Evolutionary conservation across 2,113 vertebrate species (phyloP), one percentile per base, ranked within the genome.

Genomic region (Tor tambroides): DNA sequence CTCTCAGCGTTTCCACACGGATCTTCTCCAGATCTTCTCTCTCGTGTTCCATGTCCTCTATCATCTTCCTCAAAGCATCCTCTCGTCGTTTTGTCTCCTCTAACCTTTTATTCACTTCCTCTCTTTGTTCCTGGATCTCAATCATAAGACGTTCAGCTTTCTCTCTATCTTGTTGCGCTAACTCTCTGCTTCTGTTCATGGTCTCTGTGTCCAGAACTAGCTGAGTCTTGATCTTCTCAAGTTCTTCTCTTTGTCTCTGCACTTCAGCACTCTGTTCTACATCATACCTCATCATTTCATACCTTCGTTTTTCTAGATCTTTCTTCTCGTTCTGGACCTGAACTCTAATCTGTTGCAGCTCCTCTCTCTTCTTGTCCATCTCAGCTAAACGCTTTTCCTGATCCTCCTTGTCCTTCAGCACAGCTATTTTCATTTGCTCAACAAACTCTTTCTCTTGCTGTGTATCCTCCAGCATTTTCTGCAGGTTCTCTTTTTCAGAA

Each of bases 71-170:
- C 72, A 89, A 59, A 21, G 17, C 51, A 11, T 89, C 65, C 56
- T 89, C 88, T 76, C 5, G 67, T 30, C 9, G 67, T 54, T 76
- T 81, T 21, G 6, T 84, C 82, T 91, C 89, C 56, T 89, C 87
- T 11, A 91, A 51, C n/a, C 46, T 69, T 8, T 56, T 59, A 78
- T 89, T 71, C 5, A 43, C 80, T 76, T 92, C 91, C 72, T 81
- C 91, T 86, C 83, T 91, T 71, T 92, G 86, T 3, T 72, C 83
- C 85, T 92, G 83, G 41, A 87, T 88, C 80, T 91, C 90, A 43
- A 35, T 41, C 9, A 76, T 89, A 5, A 90, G 38, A 11, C 84
- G 63, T 46, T 92, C 90, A 74, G 88, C 67, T 46, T 91, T 88
- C 30, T 84, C 87, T 77, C 79, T 80, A 14, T 88, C 85, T 54